Evolutionary conservation across 35 echinoderm and acorn worm genomes (phyloP).

Genomic region (Anneissia japonica): DNA sequence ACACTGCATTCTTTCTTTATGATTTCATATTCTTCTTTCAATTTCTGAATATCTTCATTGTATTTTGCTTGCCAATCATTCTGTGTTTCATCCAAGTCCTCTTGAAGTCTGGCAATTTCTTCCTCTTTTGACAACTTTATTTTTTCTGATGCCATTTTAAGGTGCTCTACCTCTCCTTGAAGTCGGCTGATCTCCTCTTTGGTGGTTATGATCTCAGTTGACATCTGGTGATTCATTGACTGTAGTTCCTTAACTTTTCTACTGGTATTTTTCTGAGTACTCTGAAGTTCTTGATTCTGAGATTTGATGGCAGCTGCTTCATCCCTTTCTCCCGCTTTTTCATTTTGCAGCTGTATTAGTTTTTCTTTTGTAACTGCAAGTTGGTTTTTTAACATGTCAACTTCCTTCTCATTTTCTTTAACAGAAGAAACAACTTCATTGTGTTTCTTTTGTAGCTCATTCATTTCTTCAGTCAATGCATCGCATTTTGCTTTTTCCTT

Average conservation of each 20-base stretch:
- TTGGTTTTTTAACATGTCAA: background rate
- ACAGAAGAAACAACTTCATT: background rate
- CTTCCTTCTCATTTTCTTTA: background rate
- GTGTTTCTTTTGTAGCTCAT: background rate
- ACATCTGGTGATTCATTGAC: background rate
- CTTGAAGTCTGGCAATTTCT: background rate
- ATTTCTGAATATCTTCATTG: background rate
- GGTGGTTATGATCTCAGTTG: background rate
- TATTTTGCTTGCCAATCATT: background rate
- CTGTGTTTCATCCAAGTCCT: background rate
- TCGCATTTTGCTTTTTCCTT: background rate
- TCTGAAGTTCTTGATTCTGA: background rate
- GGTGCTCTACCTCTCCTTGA: background rate
- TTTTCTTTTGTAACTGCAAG: background rate
- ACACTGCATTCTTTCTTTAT: background rate
- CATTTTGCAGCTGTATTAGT: background rate
- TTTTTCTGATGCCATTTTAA: background rate
- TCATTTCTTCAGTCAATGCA: background rate
- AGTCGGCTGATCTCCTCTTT: background rate
- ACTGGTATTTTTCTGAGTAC: background rate
- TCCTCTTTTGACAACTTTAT: background rate
- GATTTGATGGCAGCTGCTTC: background rate
- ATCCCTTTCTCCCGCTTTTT: background rate
- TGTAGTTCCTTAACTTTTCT: background rate
- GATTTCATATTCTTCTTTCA: background rate